Base-by-base conservation (phyloP, 2,797 vertebrate species). In the Champsocephalus gunnari region DNA sequence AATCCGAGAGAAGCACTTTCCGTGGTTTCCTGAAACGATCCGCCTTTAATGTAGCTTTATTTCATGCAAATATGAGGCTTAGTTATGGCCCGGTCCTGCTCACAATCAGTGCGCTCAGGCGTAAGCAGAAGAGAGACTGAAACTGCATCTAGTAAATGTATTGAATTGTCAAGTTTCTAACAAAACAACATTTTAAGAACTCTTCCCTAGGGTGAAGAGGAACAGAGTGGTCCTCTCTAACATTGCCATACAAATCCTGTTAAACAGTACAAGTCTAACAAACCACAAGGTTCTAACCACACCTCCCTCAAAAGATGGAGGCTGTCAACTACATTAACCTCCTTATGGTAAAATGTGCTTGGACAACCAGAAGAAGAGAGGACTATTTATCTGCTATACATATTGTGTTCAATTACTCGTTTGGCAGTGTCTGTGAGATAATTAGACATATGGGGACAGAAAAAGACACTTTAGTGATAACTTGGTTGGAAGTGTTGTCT, bases 81-180 rank as follows among this genome's bases (percentile, higher is more conserved):
- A 34, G 5, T 13, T 58, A 3, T 28, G 3, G 2, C 14, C 34
- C 14, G 9, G 6, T 59, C 53, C n/a, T 44, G 47, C 11, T 62
- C 28, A 34, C 45, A 45, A 44, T 13, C 50, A 43, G 1, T 71
- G 34, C 49, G 57, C 61, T 38, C 34, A 57, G 24, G 14, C 1
- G 17, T 47, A 28, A 13, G n/a, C 57, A 53, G 32, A 21, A 65
- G 13, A 60, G 4, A 51, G 11, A 71, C 60, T 78, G 41, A 9
- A 45, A 14, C 28, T 21, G 24, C 16, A 28, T 66, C 44, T 34
- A 45, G 11, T 56, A 41, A 41, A 60, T 1, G 62, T 58, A 17
- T 50, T 57, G 11, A 5, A 32, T 14, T 14, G 13, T 47, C 58
- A 50, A 48, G 54, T 47, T 43, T 67, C 21, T 51, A 65, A 57